A percentile compares a stretch with the other conserved stretches of the same genome.
phyloP scores from a whole-genome alignment of 2,888 invertebrate genomes.

The Girardia tigrina region DNA sequence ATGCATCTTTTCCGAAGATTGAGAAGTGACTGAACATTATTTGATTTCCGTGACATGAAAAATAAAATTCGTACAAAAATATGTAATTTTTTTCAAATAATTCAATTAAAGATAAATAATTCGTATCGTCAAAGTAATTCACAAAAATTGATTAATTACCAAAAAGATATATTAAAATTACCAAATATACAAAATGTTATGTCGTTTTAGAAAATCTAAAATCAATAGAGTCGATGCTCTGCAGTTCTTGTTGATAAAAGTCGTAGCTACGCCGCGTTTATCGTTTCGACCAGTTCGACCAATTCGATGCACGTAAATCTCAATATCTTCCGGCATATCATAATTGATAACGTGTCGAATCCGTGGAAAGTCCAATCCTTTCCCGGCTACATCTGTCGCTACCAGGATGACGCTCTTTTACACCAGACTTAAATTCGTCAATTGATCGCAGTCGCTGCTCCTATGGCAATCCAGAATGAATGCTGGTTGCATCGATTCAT shows the following conservation, averaged over 20 bases:
- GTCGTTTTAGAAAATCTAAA: no score
- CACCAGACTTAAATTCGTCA: conserved; percentile 73
- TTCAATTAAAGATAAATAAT: no score
- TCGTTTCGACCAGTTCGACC: conserved; percentile 61
- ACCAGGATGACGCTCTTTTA: conserved; percentile 94
- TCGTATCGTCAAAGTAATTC: no score
- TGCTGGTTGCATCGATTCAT: conserved; percentile 92
- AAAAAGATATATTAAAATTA: no score
- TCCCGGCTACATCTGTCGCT: conserved; percentile 95
- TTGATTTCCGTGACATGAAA: no score
- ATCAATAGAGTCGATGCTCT: conserved; percentile 85
- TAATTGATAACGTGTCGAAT: conserved; percentile 97
- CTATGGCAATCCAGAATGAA: conserved; percentile 96
- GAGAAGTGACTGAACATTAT: no score
- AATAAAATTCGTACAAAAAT: no score
- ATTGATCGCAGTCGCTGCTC: conserved; percentile 86
- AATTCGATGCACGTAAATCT: conserved; percentile 74
- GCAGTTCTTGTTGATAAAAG: conserved; percentile 67
- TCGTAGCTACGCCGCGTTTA: conserved; percentile 80
- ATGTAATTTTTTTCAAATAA: no score
- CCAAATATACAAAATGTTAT: no score
- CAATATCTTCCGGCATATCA: conserved; percentile 98
- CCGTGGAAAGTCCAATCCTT: conserved; percentile 90
- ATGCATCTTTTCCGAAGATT: no score
- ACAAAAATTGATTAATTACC: no score